Conservation (phyloP, 2,888 invertebrate genomes). For the Ceraclea dissimilis region DNA sequence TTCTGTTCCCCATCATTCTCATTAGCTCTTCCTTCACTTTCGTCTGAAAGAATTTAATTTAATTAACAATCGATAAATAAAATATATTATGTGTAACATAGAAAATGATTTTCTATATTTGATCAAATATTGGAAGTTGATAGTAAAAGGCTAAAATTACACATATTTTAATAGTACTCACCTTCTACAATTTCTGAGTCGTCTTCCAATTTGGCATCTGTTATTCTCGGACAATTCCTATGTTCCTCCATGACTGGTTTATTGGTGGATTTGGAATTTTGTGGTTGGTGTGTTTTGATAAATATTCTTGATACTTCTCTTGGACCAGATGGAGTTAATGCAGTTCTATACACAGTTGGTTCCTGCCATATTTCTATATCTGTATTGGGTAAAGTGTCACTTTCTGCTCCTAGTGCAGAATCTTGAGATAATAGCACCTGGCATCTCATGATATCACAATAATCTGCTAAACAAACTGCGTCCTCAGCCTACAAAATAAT, state of each 20-base stretch:
- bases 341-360: conserved; percentile 59
- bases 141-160: too few relatives aligned
- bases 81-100: too few relatives aligned
- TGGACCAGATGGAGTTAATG: conserved; percentile 50
- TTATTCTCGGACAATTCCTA: conserved; percentile 37
- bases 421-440: conserved; percentile 77
- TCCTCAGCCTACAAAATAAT: conserved; percentile 75
- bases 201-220: conserved; percentile 28
- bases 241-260: conserved; percentile 20
- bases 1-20: conserved; percentile 48
- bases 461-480: conserved; percentile 87
- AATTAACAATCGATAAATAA: background rate
- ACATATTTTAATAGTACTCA: background rate
- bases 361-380: conserved; percentile 83
- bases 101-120: too few relatives aligned
- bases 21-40: conserved; percentile 42
- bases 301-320: conserved; percentile 46
- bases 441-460: conserved; percentile 94
- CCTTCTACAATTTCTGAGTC: conserved; percentile 22
- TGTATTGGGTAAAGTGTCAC: conserved; percentile 59
- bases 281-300: conserved; percentile 28
- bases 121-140: too few relatives aligned
- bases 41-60: conserved; percentile 29
- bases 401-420: conserved; percentile 51
- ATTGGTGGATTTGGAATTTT: conserved; percentile 17